These are phyloP conservation scores for Phymanthus crucifer DNA, from an alignment of 92 coral and sea anemone genomes.

Conservation along the genomic window DNA sequence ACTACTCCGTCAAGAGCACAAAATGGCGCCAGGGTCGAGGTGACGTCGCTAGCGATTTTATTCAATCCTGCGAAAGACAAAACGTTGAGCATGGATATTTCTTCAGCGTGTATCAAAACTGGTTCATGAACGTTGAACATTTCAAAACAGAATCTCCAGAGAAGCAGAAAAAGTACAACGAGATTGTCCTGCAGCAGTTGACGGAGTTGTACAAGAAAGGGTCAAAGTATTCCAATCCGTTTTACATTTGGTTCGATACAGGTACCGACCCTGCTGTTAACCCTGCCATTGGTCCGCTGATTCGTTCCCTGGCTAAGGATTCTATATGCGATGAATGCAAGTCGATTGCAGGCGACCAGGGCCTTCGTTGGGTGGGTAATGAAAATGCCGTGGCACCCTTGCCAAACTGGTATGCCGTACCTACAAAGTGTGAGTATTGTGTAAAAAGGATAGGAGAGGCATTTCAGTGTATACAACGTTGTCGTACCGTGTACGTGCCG, in stretches of 20 bases:
- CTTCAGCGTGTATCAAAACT: constrained; percentile 76
- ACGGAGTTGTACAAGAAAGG: constrained; percentile 43
- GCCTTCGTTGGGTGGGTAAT: constrained; percentile 85
- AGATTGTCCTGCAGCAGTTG: constrained; percentile 60
- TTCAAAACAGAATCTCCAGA: constrained; percentile 31
- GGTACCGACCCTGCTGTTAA: constrained; percentile 67
- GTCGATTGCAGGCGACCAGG: constrained; percentile 72
- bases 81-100: constrained; percentile 66
- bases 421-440: constrained; percentile 40
- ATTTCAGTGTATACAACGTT: no score
- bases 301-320: constrained; percentile 59
- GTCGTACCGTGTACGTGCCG: not conserved
- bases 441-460: no score
- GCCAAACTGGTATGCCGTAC: constrained; percentile 85
- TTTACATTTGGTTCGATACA: constrained; percentile 84
- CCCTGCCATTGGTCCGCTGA: constrained; percentile 74
- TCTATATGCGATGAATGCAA: constrained; percentile 81
- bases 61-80: constrained; percentile 60
- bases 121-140: constrained; percentile 71
- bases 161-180: constrained; percentile 42
- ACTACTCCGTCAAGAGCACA: constrained; percentile 65
- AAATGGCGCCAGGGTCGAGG: constrained; percentile 79
- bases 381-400: constrained; percentile 76
- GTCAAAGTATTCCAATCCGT: constrained; percentile 67
- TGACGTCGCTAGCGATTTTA: constrained; percentile 67